Percentiles rank a stretch among this genome's conserved stretches.
Conservation (phyloP, 2,888 invertebrate genomes). For the Lypha dubia region DNA sequence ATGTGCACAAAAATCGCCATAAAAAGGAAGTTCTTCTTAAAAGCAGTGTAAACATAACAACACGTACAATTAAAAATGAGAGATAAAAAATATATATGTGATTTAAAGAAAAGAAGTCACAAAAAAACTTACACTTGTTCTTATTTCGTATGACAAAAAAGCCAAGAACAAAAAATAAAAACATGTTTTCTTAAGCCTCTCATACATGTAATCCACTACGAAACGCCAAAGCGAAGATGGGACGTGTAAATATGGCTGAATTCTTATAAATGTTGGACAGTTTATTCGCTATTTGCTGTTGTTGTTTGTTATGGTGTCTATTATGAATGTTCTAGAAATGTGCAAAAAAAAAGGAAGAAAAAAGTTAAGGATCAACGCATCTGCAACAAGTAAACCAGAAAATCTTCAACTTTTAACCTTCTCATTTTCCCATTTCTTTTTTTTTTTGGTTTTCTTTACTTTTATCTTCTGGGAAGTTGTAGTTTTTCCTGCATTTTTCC, state of each 20-base stretch:
- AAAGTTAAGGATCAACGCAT: slow-evolving; percentile 67
- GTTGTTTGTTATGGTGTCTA: slow-evolving; percentile 36
- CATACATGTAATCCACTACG: slow-evolving; percentile 13
- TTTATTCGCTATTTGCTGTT: slow-evolving; percentile 1
- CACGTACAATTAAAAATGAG: slow-evolving; percentile 52
- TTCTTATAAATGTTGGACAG: slow-evolving; percentile 10
- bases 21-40: slow-evolving; percentile 65
- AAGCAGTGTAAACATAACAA: slow-evolving; percentile 57
- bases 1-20: slow-evolving; percentile 37
- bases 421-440: slow-evolving; percentile 6
- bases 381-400: slow-evolving; percentile 58
- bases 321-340: slow-evolving; percentile 57
- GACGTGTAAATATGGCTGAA: slow-evolving; percentile 57
- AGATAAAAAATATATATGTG: neutral
- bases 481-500: slow-evolving; percentile 59
- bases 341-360: slow-evolving; percentile 40
- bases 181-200: neutral
- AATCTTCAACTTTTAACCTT: slow-evolving; percentile 70
- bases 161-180: neutral
- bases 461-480: slow-evolving; percentile 58
- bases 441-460: neutral
- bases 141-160: slow-evolving; percentile 28
- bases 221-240: slow-evolving; percentile 21
- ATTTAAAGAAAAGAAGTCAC: neutral
- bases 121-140: slow-evolving; percentile 66